Evolutionary conservation across 2,113 vertebrate species (phyloP), one percentile per base, ranked within the genome.

Genomic region (Tupaia chinensis): DNA sequence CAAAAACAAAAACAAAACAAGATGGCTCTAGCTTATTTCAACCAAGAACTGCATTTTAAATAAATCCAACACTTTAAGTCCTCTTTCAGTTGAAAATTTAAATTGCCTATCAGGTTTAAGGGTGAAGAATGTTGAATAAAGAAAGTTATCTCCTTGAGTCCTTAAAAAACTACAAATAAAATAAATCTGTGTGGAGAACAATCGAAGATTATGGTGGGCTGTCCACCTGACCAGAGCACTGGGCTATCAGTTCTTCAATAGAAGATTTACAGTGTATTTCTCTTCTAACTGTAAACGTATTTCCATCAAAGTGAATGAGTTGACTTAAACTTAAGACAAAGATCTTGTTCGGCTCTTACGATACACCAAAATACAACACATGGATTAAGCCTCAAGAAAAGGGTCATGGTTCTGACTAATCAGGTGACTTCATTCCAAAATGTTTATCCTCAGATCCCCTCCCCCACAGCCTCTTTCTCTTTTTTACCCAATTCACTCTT

Each of bases 351-450:
- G 54, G 29, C 20, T 87, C 81, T 82, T 44, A 34, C 0, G 58
- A 60, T 20, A 14, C 56, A 27, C 0, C n/a, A 66, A 76, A 76
- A 25, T 65, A 22, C n/a, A 4, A 13, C 70, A 29, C 14, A 10
- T 29, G 78, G 22, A 44, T 87, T 34, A 23, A 7, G 13, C 68
- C 27, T 92, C 78, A 65, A 78, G 77, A 60, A 54, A 93, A 88
- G 63, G 70, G 15, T 74, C 44, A 2, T 58, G 23, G 12, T 19
- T 70, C 53, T 86, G 32, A 76, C 73, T 60, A 60, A n/a, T 10
- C 72, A 82, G 83, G 87, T 76, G 76, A 93, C n/a, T 87, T 80
- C 68, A 4, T 65, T 77, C 73, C 29, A 74, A 86, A 82, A 16
- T 68, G 78, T 73, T 85, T 34, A 4, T 68, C 22, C 79, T 80